phyloP scores from a whole-genome alignment of 2,888 invertebrate species.

The Lepetodrilus schrolli region DNA sequence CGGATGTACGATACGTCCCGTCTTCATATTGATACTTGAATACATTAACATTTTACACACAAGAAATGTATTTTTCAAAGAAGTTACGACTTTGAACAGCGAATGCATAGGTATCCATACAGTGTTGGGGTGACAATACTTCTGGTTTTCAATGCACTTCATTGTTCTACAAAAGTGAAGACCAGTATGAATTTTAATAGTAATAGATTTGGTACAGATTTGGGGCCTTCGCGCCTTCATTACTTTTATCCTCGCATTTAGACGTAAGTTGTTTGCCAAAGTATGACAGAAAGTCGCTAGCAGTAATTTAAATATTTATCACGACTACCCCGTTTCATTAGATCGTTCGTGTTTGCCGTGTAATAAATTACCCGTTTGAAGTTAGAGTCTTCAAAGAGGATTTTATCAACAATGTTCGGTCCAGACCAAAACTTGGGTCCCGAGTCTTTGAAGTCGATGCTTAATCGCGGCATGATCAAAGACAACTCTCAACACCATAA shows the following conservation, averaged over 20 bases:
- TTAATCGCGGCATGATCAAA: conserved; percentile 19
- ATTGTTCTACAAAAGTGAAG: too few species aligned
- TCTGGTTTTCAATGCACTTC: too few species aligned
- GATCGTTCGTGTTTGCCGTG: conserved; percentile 22
- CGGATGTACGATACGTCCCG: too few species aligned
- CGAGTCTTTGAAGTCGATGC: conserved; percentile 13
- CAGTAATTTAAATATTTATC: conserved; percentile 31
- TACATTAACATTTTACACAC: too few species aligned
- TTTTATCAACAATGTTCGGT: conserved; percentile 28
- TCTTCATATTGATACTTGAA: too few species aligned
- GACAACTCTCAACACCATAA: conserved; percentile 23
- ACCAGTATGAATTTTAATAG: too few species aligned
- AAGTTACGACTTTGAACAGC: too few species aligned
- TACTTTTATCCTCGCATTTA: background rate
- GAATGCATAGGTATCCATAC: too few species aligned
- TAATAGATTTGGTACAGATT: too few species aligned
- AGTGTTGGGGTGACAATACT: too few species aligned
- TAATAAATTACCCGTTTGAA: conserved; percentile 28
- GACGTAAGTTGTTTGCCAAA: background rate
- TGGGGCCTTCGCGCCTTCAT: too few species aligned
- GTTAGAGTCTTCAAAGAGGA: conserved; percentile 19
- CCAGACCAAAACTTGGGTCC: conserved; percentile 14
- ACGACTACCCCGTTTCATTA: conserved; percentile 18
- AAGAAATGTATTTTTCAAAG: too few species aligned
- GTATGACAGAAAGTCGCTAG: conserved; percentile 24